These are phyloP conservation scores for Candidula unifasciata DNA, from an alignment of 2,888 invertebrate genomes.

Conservation along the genomic window DNA sequence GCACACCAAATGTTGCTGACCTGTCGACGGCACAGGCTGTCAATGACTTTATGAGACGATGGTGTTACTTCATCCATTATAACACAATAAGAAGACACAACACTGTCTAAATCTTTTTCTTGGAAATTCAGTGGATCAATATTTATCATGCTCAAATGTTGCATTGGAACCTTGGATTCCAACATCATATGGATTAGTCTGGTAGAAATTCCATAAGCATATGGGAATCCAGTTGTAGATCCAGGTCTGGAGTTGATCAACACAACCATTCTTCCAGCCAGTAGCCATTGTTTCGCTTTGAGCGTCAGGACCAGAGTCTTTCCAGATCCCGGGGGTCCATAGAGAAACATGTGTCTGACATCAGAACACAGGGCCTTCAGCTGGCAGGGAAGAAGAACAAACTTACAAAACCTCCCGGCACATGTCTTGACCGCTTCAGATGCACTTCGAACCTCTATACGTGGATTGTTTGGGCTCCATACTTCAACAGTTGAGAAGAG, in stretches of 20 bases:
- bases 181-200: conserved; percentile 23
- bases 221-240: conserved; percentile 20
- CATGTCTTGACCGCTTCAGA: conserved; percentile 48
- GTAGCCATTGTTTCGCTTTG: conserved; percentile 44
- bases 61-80: conserved; percentile 44
- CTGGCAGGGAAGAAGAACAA: conserved; percentile 42
- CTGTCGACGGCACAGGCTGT: conserved; percentile 33
- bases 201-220: conserved; percentile 33
- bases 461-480: conserved; percentile 48
- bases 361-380: conserved; percentile 23
- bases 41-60: conserved; percentile 27
- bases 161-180: background rate
- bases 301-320: conserved; percentile 39
- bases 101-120: background rate
- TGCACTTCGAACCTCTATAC: conserved; percentile 50
- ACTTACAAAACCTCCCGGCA: conserved; percentile 37
- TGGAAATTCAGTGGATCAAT: conserved; percentile 30
- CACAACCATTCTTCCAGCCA: conserved; percentile 31
- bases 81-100: conserved; percentile 30
- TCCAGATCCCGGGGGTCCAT: conserved; percentile 46
- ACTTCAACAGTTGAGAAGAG: conserved; percentile 54
- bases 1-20: conserved; percentile 50
- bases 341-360: conserved; percentile 19
- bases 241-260: conserved; percentile 33
- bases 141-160: conserved; percentile 7